Evolutionary conservation across 2,113 vertebrate species (phyloP), one percentile per base, ranked within the genome.

Genomic region (Meleagris gallopavo): DNA sequence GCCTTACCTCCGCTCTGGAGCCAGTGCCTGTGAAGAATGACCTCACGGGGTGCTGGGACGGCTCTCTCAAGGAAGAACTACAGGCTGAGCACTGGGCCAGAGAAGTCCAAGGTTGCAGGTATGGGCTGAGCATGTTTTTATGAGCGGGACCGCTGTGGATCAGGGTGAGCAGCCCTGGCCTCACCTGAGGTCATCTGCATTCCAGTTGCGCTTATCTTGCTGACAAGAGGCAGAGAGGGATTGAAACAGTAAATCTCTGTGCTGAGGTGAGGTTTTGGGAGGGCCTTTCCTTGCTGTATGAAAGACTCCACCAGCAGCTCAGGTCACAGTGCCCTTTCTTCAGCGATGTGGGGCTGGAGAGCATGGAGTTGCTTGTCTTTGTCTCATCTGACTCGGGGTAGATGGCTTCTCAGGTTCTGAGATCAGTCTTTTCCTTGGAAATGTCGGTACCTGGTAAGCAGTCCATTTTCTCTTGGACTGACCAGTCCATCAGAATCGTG

Each of bases 61-160:
- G 94, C 98, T 76, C 97, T 99, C 95, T 98, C 98, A 20, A 98
- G 98, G 87, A 98, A 98, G 50, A 99, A 98, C 97, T 99, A 99
- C 95, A 97, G 98, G 86, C 97, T 99, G 97, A 98, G 98, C 54
- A 98, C 98, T 4, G 99, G 99, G 86, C 96, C 97, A 8, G 98
- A 99, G 93, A 99, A 99, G 91, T 96, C 98, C 92, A 98, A 96
- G 96, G 90, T 96, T 89, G 98, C 99, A 98, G 99, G 99, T 99
- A 97, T 61, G 97, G 50, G 20, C 22, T 69, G 34, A 55, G 30
- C 1, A 2, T 50, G 41, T 30, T 2, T 0, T 58, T 80, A 70
- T 17, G 52, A 83, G 57, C 66, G 81, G 71, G 72, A 87, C n/a
- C 7, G 5, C 11, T 69, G 50, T 71, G 75, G 27, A 41, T 15